Evolutionary conservation across 2,888 invertebrate genomes (phyloP), one percentile per base, ranked within the genome.

Genomic region (Kryphioiulus occultus): DNA sequence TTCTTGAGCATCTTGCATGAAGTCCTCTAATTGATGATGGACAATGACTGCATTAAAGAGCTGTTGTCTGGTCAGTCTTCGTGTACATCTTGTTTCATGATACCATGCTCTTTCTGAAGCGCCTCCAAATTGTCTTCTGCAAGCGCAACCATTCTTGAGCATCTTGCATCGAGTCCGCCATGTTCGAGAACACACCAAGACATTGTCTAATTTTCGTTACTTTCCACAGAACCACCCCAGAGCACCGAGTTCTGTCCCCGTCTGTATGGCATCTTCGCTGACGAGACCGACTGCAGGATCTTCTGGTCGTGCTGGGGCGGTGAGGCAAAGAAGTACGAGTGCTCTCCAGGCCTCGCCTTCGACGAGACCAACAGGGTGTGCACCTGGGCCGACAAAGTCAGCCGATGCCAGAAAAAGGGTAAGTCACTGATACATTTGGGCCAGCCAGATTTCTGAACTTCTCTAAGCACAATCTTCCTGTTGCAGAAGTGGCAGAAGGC

Each of bases 241-340:
- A 93, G 95, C 88, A 95, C 97, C 26, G 94, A 96, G 17, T 96
- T 98, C 92, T 98, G 98, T 92, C 92, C 95, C 85, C 94, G 97
- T 88, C 93, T 98, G 90, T 98, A 97, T 92, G 98, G 98, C 91
- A 97, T 98, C 93, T 98, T 97, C 94, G 93, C 97, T 89, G 97
- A 98, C 26, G 96, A 95, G 88, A 93, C 93, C 90, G 96, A 97
- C 92, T 98, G 98, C 92, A 96, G 97, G 86, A 96, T 96, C 22
- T 98, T 98, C 95, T 98, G 97, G 96, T 97, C 97, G 93, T 98
- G 98, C 93, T 98, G 98, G 97, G 97, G 97, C 93, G 98, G 98
- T 87, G 97, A 98, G 92, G 95, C 97, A 7, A 97, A 97, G 91
- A 95, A 96, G 91, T 98, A 98, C 93, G 97, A 97, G 92, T 98